Evolutionary conservation across 2,888 invertebrate species (phyloP), one percentile per base, ranked within the genome.

Genomic region (Torymus auratus): DNA sequence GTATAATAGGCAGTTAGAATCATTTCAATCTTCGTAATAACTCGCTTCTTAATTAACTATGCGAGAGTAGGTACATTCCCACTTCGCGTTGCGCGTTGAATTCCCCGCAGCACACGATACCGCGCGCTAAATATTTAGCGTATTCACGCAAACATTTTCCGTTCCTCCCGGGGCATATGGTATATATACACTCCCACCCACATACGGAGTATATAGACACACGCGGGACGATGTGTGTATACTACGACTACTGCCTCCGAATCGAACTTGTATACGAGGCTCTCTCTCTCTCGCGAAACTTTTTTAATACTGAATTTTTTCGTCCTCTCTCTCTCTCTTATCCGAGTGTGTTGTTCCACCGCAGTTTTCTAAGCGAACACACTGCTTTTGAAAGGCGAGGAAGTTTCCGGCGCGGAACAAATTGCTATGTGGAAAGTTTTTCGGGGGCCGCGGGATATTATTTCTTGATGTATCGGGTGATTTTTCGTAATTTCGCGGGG

Each of bases 291-390:
- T 41, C 7, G 41, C 15, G 28, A 81, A 81, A 81, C 81, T 81
- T 81, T 81, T 81, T 81, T 81, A 81, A 81, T 81, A 77, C 80
- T 17, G 55, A 81, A 81, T 77, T 81, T 75, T 78, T 75, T 76
- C 71, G 62, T 68, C 61, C 62, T 14, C 14, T 10, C 56, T 20
- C 53, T 53, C 53, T 68, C 14, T 68, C 3, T 12, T 53, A n/a
- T 14, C 17, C 5, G 41, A 41, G 23, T 68, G 41, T 58, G 71
- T 69, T 73, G 73, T 73, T 79, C 62, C 55, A 65, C 15, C 23
- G 13, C 14, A 70, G 67, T 67, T 23, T 67, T 41, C 41, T 7
- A 17, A 62, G 20, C n/a, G 72, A 41, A 41, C 41, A 41, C n/a
- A 41, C n/a, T 53, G 62, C 58, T 56, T n/a, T 58, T 67, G 55